These are phyloP conservation scores for Lophura swinhoii DNA, from an alignment of 2,797 vertebrate species.

Conservation along the genomic window DNA sequence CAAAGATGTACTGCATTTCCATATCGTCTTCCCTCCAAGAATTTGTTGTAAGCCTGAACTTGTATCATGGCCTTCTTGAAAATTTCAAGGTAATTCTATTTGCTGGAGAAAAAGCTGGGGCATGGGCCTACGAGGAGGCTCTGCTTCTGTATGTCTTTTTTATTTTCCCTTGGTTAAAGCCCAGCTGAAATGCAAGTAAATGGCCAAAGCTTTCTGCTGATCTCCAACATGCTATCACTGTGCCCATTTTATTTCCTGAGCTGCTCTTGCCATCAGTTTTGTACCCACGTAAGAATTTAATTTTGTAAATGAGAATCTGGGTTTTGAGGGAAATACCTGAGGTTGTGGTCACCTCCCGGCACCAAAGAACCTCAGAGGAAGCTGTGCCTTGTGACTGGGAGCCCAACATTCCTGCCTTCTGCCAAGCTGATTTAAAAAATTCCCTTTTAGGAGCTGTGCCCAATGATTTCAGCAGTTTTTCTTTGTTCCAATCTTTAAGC, in stretches of 20 bases:
- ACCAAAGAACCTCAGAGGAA: not conserved
- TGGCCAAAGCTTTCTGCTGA: not conserved
- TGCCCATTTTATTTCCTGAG: not conserved
- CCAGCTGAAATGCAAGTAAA: not conserved
- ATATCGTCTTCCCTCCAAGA: not conserved
- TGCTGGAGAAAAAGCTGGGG: not conserved
- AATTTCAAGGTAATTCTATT: not conserved
- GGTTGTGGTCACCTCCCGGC: not conserved
- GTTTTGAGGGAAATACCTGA: not conserved
- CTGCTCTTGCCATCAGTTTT: not conserved
- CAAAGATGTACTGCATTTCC: fast-evolving
- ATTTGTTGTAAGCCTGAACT: not conserved
- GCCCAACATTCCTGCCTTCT: not conserved
- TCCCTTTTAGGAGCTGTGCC: not conserved
- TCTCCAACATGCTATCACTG: not conserved
- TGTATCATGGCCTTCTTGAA: not conserved
- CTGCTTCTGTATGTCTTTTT: not conserved
- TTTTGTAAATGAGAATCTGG: not conserved
- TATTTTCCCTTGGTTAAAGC: not conserved
- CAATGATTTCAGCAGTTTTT: not conserved
- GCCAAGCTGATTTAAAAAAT: not conserved
- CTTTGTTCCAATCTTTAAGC: constrained; percentile 3
- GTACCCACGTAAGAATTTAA: not conserved
- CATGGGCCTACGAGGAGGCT: not conserved
- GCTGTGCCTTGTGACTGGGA: not conserved